Evolutionary conservation across 2,888 invertebrate genomes (phyloP).

Genomic region (Aphodius granarius): DNA sequence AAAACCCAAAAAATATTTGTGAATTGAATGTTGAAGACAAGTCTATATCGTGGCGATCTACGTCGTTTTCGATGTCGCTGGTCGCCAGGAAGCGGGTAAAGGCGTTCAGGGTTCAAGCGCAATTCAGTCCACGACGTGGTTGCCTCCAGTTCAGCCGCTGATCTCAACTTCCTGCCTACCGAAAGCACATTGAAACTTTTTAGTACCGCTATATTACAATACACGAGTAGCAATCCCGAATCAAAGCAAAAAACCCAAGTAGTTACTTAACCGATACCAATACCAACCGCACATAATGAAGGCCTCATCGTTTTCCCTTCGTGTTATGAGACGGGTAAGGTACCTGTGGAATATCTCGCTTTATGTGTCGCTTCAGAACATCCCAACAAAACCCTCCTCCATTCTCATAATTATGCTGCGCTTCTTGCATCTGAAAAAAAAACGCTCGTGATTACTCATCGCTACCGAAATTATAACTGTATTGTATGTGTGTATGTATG

Average conservation of each 20-base stretch:
- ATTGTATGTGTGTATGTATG: background rate
- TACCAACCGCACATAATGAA: constrained; percentile 61
- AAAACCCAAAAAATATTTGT: too few relatives aligned
- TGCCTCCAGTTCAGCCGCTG: background rate
- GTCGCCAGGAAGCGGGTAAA: background rate
- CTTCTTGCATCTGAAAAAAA: background rate
- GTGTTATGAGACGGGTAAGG: constrained; percentile 79
- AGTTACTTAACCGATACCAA: background rate
- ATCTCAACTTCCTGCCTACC: background rate
- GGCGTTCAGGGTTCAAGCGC: background rate
- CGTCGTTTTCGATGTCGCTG: background rate
- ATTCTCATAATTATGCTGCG: background rate
- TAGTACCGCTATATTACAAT: background rate
- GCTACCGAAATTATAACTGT: background rate
- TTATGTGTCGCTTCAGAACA: constrained; percentile 10
- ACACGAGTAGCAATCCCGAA: background rate
- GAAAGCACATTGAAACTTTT: background rate
- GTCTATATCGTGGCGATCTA: background rate
- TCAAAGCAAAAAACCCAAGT: background rate
- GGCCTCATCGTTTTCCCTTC: constrained; percentile 76
- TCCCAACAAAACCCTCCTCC: background rate
- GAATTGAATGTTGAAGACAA: too few relatives aligned
- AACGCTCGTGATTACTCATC: background rate
- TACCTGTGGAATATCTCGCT: constrained; percentile 29
- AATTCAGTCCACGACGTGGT: background rate